Conservation (phyloP, 2,888 invertebrate genomes). For the Cantharis flavilabris region DNA sequence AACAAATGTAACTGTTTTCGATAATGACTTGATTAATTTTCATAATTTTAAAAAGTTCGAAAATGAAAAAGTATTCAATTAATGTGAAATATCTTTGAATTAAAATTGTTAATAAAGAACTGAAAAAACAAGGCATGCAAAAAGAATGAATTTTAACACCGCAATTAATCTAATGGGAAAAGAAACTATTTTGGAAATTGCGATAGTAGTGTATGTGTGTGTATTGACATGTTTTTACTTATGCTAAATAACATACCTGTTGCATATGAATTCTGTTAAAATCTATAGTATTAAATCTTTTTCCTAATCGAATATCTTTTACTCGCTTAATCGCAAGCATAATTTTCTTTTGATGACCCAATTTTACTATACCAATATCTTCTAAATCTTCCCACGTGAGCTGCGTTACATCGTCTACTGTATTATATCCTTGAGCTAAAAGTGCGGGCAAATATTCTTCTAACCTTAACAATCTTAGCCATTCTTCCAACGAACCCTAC, state of each 20-base stretch:
- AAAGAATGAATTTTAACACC: conserved; percentile 19
- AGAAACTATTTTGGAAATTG: conserved; percentile 14
- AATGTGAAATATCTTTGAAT: conserved; percentile 31
- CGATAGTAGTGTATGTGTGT: conserved; percentile 8
- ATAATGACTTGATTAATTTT: neutral
- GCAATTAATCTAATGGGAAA: conserved; percentile 21
- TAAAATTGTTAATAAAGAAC: conserved; percentile 18
- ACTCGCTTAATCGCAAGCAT: conserved; percentile 95
- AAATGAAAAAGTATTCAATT: conserved; percentile 2
- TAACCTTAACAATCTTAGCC: conserved; percentile 87
- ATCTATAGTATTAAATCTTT: conserved; percentile 61
- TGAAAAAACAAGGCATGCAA: conserved; percentile 18
- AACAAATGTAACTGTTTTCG: neutral
- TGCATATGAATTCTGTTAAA: conserved; percentile 52
- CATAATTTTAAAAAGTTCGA: neutral
- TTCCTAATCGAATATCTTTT: conserved; percentile 89
- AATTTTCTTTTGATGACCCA: conserved; percentile 98
- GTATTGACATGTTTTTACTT: neutral
- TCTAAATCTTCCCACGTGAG: conserved; percentile 99
- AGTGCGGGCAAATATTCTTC: conserved; percentile 92
- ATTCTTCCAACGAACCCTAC: conserved; percentile 93
- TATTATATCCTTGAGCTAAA: conserved; percentile 90
- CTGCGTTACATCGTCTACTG: conserved; percentile 91
- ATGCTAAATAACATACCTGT: conserved; percentile 36
- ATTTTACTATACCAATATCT: conserved; percentile 90